Percentiles rank a stretch among this genome's conserved stretches.
Evolutionary conservation across 2,888 invertebrate species (phyloP).

Genomic region (Hedychridium roseum): DNA sequence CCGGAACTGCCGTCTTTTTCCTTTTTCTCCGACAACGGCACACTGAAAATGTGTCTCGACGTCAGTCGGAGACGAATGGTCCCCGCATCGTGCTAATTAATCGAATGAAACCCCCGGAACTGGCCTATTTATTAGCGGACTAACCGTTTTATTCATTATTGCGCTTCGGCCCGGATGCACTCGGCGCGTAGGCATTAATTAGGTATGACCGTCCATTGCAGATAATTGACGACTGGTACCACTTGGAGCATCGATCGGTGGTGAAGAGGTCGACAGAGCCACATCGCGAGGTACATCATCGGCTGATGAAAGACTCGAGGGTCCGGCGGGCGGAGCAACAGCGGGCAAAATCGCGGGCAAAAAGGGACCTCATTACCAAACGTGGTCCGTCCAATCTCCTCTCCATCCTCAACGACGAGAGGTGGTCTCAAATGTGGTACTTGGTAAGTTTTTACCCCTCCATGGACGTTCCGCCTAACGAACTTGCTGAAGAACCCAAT

Average conservation of each 20-base stretch:
- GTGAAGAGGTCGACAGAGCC: slow-evolving; percentile 79
- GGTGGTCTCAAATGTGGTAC: slow-evolving; percentile 98
- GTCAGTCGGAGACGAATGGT: not conserved
- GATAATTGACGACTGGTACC: slow-evolving; percentile 89
- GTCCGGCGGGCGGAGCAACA: slow-evolving; percentile 89
- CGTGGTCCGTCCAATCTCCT: slow-evolving; percentile 43
- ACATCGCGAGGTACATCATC: slow-evolving; percentile 75
- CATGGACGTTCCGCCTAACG: not conserved
- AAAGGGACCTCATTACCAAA: slow-evolving; percentile 75
- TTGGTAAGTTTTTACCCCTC: slow-evolving; percentile 75
- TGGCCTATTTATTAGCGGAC: too few relatives aligned
- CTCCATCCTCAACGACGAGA: slow-evolving; percentile 79
- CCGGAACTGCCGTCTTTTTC: too few relatives aligned
- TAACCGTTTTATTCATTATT: too few relatives aligned
- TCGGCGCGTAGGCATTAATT: too few relatives aligned
- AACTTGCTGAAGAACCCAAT: not conserved
- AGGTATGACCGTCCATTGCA: slow-evolving; percentile 69
- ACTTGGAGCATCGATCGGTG: slow-evolving; percentile 82
- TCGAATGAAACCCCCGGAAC: too few relatives aligned
- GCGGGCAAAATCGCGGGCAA: slow-evolving; percentile 78
- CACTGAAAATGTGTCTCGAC: too few relatives aligned
- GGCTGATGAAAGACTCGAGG: slow-evolving; percentile 76
- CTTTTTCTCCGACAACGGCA: too few relatives aligned
- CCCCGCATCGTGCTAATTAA: too few relatives aligned
- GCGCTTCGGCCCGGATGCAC: too few relatives aligned